These are phyloP conservation scores for Ochropacha duplaris DNA, from an alignment of 2,888 invertebrate genomes.

Conservation along the genomic window DNA sequence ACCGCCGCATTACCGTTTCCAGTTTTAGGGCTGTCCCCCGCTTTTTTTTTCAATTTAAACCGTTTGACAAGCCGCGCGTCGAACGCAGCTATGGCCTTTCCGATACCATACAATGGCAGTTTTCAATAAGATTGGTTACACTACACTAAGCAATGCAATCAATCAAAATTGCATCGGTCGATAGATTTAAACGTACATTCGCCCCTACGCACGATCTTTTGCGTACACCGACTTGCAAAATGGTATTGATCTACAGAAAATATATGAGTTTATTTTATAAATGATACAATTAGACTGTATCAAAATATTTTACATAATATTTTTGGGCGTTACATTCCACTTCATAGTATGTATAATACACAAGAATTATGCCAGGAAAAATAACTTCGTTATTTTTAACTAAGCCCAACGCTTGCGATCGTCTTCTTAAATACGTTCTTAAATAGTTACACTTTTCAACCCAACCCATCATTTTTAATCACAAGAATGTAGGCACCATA, in stretches of 20 bases:
- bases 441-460: no score
- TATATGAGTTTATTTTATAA: background rate
- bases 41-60: conserved; percentile 79
- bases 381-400: no score
- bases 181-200: conserved; percentile 65
- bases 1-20: conserved; percentile 56
- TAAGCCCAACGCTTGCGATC: no score
- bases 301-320: no score
- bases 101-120: conserved; percentile 72
- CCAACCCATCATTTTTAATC: background rate
- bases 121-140: conserved; percentile 83
- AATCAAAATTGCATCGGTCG: conserved; percentile 81
- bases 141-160: conserved; percentile 82
- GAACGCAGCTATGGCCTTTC: conserved; percentile 74
- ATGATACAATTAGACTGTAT: no score
- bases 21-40: conserved; percentile 75
- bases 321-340: no score
- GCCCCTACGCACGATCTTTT: conserved; percentile 49
- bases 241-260: background rate
- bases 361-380: no score
- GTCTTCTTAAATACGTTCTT: no score
- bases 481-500: background rate
- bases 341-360: no score
- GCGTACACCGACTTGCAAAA: conserved; percentile 20
- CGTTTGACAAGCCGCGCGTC: conserved; percentile 78